Evolutionary conservation across 2,888 invertebrate genomes (phyloP).

Genomic region (Hypena proboscidalis): DNA sequence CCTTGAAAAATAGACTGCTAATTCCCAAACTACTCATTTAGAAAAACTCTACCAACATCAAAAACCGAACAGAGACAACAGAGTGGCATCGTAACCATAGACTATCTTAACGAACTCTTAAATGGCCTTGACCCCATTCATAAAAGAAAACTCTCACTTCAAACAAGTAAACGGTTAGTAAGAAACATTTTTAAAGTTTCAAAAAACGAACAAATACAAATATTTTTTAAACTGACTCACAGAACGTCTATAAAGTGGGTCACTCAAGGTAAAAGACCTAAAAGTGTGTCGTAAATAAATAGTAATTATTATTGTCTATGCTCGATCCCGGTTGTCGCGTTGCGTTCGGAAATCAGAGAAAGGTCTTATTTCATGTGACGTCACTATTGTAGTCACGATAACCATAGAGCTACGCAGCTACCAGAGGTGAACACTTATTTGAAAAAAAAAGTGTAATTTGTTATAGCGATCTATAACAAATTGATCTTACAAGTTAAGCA

Average conservation of each 20-base stretch:
- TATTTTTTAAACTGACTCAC: neutral
- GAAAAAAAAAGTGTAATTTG: no score
- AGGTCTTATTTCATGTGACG: constrained; percentile 56
- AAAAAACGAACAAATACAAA: neutral
- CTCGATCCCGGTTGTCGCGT: constrained; percentile 31
- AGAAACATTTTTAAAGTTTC: neutral
- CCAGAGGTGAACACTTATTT: constrained; percentile 14
- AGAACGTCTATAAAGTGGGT: constrained; percentile 12
- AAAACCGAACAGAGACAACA: no score
- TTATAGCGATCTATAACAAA: no score
- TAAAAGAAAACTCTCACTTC: no score
- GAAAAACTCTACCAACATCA: no score
- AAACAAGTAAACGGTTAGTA: no score
- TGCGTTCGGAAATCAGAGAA: constrained; percentile 55
- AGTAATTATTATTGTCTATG: constrained; percentile 19
- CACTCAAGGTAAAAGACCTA: constrained; percentile 20
- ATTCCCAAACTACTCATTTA: no score
- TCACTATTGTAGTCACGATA: constrained; percentile 40
- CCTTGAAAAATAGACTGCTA: no score
- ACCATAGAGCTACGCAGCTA: constrained; percentile 24
- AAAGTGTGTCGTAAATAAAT: constrained; percentile 26
- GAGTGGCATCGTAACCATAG: no score
- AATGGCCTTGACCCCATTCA: no score
- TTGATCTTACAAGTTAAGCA: no score
- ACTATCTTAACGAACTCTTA: no score